Base-by-base conservation (phyloP, 1,140 invertebrate genomes). In the Trichonephila inaurata region DNA sequence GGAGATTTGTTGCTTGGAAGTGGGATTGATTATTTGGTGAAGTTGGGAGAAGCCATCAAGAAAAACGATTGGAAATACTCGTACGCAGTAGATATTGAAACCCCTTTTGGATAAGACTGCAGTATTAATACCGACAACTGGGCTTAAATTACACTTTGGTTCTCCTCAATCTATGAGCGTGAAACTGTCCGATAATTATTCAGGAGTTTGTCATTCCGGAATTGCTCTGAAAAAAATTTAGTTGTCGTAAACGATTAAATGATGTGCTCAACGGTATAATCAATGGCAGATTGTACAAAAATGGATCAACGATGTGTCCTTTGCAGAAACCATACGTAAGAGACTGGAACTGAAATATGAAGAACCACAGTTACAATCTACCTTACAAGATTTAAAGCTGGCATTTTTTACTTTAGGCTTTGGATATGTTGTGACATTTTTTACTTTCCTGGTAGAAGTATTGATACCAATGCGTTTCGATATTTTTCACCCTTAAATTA, bases 51-150 rank as follows among this genome's bases (percentile, higher is more conserved):
- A n/a, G 28, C 2, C 44, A 85, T 85, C 3, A 51, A 12, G 24
- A n/a, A 85, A 24, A 85, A 85, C 24, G n/a, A n/a, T 14, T 85
- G 82, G 82, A 58, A 28, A 58, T 85, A 58, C 44, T 5, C 51
- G 8, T 10, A n/a, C 19, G 6, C 21, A 2, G 44, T n/a, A 18
- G 21, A 85, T 16, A 21, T 58, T 10, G 44, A 51, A 12, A 21
- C 16, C 14, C 19, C 60, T 58, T 14, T 85, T 1, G 58, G 58
- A 33, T 24, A n/a, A 14, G 8, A 85, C 82, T 58, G 82, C 82
- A 24, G 2, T 85, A 10, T 24, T 85, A 24, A 21, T n/a, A 12
- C 19, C 82, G 1, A 19, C 44, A 8, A 21, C 51, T 24, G 21
- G n/a, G n/a, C 2, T 85, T 19, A 19, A 85, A 7, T 10, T 85